Base-by-base conservation (phyloP, 2,797 vertebrate genomes). In the Sarcoramphus papa region DNA sequence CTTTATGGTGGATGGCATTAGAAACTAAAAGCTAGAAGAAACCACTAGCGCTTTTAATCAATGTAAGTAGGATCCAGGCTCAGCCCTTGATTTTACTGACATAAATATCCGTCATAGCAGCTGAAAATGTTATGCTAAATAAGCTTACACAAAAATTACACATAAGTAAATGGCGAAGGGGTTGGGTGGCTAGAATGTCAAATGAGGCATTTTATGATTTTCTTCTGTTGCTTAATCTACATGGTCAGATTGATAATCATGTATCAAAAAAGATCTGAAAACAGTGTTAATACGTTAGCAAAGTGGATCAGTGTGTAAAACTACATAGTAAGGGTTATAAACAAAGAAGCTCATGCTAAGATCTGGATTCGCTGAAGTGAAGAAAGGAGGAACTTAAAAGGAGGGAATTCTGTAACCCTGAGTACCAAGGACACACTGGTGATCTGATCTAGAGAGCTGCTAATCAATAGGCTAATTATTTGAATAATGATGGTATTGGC, bases 391-490 rank as follows among this genome's bases (percentile, higher is more conserved):
- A 64, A 51, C 2, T 64, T 76, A 13, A 57, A 91, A 78, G 5
- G 35, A 73, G 80, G 6, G 9, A 74, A 48, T 80, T 50, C 18
- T 43, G 3, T 80, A 40, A 57, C 50, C 51, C n/a, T 89, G 40
- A 70, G 47, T 56, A 48, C 8, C 51, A 90, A 92, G 68, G 93
- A 84, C 72, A 88, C 22, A 37, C 12, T 77, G 28, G 7, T 56
- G 17, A 91, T 75, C 48, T 90, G 43, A 88, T 93, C 67, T 76
- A 77, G 30, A 57, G 10, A 89, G 11, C 24, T 65, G 40, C 21
- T 80, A 65, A 85, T 90, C 85, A 73, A 74, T 88, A 19, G 45
- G 33, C 13, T 93, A 80, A 72, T 91, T 93, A 93, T 95, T 51
- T 83, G 40, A 83, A 30, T 85, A 77, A 70, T 63, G 23, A 85